A percentile compares a stretch with the other conserved stretches of the same genome.
Conservation (phyloP, 2,797 vertebrate genomes). For the Neosalanx taihuensis region DNA sequence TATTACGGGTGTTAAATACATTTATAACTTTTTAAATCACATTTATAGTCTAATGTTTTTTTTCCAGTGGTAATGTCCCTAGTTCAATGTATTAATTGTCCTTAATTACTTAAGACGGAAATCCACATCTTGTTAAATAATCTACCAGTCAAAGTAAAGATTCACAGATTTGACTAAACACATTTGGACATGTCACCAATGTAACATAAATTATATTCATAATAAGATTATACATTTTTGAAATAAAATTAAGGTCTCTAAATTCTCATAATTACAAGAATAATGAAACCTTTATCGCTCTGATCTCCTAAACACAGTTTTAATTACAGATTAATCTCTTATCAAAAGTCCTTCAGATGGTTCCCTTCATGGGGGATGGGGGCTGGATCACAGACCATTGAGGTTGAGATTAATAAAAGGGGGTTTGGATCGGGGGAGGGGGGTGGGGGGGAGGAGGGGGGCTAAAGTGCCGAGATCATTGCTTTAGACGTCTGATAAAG, state of each 20-base stretch:
- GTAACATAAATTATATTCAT: no score
- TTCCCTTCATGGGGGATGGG: slow-evolving; percentile 12
- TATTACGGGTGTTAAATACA: not conserved
- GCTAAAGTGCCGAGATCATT: slow-evolving; percentile 25
- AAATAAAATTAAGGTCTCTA: no score
- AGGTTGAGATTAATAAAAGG: slow-evolving; percentile 33
- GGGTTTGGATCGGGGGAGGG: slow-evolving; percentile 18
- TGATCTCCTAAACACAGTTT: slow-evolving; percentile 18
- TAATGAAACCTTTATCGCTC: not conserved
- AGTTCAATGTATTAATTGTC: no score
- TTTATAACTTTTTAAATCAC: not conserved
- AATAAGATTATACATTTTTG: no score
- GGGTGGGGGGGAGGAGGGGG: not conserved
- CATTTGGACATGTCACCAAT: no score
- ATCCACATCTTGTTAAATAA: not conserved
- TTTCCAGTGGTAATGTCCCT: no score
- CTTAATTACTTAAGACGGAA: not conserved
- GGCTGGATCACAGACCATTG: slow-evolving; percentile 36
- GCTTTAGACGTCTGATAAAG: slow-evolving; percentile 12
- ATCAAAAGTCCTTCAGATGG: slow-evolving; percentile 23
- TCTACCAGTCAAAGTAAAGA: not conserved
- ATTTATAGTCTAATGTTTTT: no score
- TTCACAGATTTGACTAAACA: no score
- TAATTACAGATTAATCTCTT: slow-evolving; percentile 29
- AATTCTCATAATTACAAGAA: not conserved